Percentiles rank a stretch among this genome's conserved stretches.
Evolutionary conservation across 2,113 vertebrate genomes (phyloP).

Genomic region (Lagenorhynchus albirostris): DNA sequence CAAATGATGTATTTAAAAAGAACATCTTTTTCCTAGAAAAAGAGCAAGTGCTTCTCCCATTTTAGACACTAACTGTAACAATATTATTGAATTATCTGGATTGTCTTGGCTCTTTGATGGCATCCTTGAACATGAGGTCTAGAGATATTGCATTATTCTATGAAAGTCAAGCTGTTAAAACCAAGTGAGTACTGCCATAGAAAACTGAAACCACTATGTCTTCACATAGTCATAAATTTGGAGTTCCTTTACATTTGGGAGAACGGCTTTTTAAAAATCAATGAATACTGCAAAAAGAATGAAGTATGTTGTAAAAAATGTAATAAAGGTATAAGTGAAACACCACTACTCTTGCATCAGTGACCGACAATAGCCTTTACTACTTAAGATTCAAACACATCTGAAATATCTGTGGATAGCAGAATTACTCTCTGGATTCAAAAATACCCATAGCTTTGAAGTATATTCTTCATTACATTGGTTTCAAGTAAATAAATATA

Average conservation of each 20-base stretch:
- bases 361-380: constrained; percentile 45
- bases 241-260: constrained; percentile 12
- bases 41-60: neutral
- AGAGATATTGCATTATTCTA: neutral
- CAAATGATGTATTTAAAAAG: neutral
- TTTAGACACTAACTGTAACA: neutral
- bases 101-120: neutral
- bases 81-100: neutral
- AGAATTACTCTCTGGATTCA: constrained; percentile 68
- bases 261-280: constrained; percentile 8
- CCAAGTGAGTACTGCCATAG: neutral
- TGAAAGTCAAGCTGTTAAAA: neutral
- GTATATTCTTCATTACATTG: constrained; percentile 51
- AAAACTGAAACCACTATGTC: constrained; percentile 25
- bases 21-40: neutral
- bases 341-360: constrained; percentile 62
- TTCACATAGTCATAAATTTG: constrained; percentile 33
- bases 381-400: constrained; percentile 76
- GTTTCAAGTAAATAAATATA: neutral
- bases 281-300: constrained; percentile 47
- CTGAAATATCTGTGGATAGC: constrained; percentile 68
- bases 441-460: constrained; percentile 61
- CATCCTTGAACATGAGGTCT: neutral
- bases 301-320: constrained; percentile 35
- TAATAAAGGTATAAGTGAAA: constrained; percentile 74